Percentiles rank a stretch among this genome's conserved stretches.
These are phyloP conservation scores for Colossoma macropomum DNA, from an alignment of 2,113 vertebrate genomes.

Conservation along the genomic window DNA sequence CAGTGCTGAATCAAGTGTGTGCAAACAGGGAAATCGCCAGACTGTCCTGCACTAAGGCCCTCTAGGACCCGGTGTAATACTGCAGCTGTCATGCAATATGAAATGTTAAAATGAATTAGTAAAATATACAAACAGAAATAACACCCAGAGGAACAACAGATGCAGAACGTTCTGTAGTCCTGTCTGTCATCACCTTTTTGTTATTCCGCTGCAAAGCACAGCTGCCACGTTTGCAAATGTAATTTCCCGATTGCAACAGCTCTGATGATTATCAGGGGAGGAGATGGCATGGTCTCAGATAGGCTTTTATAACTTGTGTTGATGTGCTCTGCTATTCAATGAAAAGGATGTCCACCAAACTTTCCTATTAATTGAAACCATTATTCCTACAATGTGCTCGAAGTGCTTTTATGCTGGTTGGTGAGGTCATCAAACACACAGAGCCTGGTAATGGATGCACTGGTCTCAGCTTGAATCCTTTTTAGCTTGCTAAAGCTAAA, in stretches of 20 bases:
- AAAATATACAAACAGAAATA: background rate
- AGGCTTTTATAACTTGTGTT: slow-evolving; percentile 4
- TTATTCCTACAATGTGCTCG: slow-evolving; percentile 16
- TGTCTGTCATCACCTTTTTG: background rate
- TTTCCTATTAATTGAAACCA: slow-evolving; percentile 28
- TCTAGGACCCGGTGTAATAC: background rate
- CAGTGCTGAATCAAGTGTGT: no score
- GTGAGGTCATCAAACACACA: slow-evolving; percentile 5
- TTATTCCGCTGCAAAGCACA: slow-evolving; percentile 1
- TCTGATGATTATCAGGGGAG: slow-evolving; percentile 22
- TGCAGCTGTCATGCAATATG: background rate
- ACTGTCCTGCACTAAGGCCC: background rate
- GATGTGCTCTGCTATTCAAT: background rate
- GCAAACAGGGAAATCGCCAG: background rate
- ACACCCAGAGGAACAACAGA: background rate
- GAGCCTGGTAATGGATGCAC: background rate
- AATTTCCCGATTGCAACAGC: slow-evolving; percentile 31
- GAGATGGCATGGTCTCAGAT: slow-evolving; percentile 2
- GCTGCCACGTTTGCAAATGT: slow-evolving; percentile 30
- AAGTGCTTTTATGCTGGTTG: slow-evolving; percentile 4
- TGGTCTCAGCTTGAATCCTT: background rate
- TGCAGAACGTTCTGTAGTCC: background rate
- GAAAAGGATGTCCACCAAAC: background rate
- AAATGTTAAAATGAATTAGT: background rate
- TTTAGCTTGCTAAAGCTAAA: background rate